These are phyloP conservation scores for Agonopterix arenella DNA, from an alignment of 2,888 invertebrate genomes.

Conservation along the genomic window DNA sequence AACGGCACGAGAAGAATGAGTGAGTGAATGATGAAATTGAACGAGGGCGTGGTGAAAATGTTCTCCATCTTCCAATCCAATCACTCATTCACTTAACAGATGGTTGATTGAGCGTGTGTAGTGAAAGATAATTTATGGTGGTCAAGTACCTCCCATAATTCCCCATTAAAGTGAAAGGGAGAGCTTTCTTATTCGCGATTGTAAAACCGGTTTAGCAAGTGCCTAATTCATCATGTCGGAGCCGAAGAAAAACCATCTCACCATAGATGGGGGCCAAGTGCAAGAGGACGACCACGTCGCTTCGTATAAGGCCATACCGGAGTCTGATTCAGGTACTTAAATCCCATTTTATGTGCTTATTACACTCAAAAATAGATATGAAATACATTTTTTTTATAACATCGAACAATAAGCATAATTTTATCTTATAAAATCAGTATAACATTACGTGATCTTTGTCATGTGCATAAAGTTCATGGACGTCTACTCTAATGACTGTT, in stretches of 20 bases:
- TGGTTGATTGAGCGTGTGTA: slow-evolving; percentile 15
- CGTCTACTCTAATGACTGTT: too few relatives aligned
- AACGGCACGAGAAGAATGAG: not conserved
- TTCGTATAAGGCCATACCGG: slow-evolving; percentile 76
- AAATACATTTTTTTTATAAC: too few relatives aligned
- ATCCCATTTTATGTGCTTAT: not conserved
- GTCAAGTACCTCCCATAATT: slow-evolving; percentile 23
- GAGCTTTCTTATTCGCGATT: slow-evolving; percentile 22
- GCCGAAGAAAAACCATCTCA: slow-evolving; percentile 58
- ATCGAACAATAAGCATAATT: too few relatives aligned
- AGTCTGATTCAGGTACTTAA: slow-evolving; percentile 72
- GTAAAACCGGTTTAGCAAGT: slow-evolving; percentile 35
- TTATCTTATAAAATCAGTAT: too few relatives aligned
- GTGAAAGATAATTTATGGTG: slow-evolving; percentile 23
- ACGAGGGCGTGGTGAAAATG: slow-evolving; percentile 16
- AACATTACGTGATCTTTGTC: too few relatives aligned
- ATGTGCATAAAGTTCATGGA: too few relatives aligned
- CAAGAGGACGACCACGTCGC: slow-evolving; percentile 68
- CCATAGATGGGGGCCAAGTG: slow-evolving; percentile 65
- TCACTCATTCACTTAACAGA: slow-evolving; percentile 20
- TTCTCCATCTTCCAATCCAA: slow-evolving; percentile 1
- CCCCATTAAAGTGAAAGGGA: slow-evolving; percentile 29
- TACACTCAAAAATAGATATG: not conserved
- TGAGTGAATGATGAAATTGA: not conserved
- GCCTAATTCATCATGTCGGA: slow-evolving; percentile 55